Evolutionary conservation across 2,888 invertebrate genomes (phyloP), one percentile per base, ranked within the genome.

Genomic region (Microdon myrmicae): DNA sequence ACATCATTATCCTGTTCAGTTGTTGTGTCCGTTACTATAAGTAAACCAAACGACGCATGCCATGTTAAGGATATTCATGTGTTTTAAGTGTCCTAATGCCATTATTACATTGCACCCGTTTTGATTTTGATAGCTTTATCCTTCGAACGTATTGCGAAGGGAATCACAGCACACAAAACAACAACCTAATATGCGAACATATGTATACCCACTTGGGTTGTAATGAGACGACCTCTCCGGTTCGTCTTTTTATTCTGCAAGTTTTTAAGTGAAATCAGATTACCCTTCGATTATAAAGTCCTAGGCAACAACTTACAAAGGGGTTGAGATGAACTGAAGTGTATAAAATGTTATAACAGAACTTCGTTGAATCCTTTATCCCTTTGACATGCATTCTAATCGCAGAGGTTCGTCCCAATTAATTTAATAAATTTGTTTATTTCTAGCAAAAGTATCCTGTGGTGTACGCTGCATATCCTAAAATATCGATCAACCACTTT

Each of bases 361-460:
- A n/a, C n/a, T n/a, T n/a, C n/a, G n/a, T n/a, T n/a, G n/a, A 14
- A 54, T 53, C 34, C 35, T n/a, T 9, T 13, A 7, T 44, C 28
- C 23, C 13, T 23, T 25, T 37, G 12, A 16, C 9, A 25, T 35
- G 34, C 19, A 37, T 29, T 29, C 20, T 35, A 56, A 48, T 48
- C 56, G 41, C 35, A 19, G 35, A 48, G 45, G 44, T 39, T 43
- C 38, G 44, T 58, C 44, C 47, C 59, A 59, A 59, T 54, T 54
- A 59, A 59, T 59, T 53, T 47, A 41, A 47, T 53, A 31, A 54
- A 54, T 41, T 54, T 59, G 59, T 59, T 59, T 54, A 54, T 59
- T 53, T 53, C 54, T 12, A 23, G 13, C 26, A 41, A 12, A 44
- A 26, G 49, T 59, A 59, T 53, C 58, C 53, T 53, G 59, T 17